These are phyloP conservation scores for Chromis chromis DNA, from an alignment of 2,797 vertebrate species.

Conservation along the genomic window DNA sequence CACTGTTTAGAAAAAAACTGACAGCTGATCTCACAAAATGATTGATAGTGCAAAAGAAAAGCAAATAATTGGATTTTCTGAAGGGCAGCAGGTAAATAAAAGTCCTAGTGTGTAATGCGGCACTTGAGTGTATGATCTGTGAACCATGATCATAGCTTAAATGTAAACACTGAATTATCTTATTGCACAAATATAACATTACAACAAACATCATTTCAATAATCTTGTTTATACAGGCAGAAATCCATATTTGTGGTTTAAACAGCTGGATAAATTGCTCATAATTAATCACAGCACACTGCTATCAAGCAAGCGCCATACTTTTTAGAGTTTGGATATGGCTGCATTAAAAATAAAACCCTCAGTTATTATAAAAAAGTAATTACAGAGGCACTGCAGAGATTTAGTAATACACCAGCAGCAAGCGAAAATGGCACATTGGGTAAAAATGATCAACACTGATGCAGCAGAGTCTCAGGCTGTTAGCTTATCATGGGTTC, in stretches of 20 bases:
- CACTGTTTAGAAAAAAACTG: conserved; percentile 48
- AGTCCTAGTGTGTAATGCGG: conserved; percentile 6
- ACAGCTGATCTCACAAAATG: conserved; percentile 48
- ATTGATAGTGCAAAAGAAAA: conserved; percentile 58
- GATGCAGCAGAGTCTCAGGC: neutral
- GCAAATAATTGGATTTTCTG: conserved; percentile 62
- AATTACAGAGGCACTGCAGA: neutral
- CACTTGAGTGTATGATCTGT: conserved; percentile 8
- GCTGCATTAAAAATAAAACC: conserved; percentile 2
- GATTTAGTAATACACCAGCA: neutral
- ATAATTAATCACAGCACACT: conserved; percentile 3
- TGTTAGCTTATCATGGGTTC: neutral
- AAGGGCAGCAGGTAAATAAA: conserved; percentile 39
- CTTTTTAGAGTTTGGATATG: neutral
- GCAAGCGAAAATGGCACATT: too few species aligned
- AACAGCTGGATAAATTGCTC: conserved; percentile 7
- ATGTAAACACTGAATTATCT: conserved; percentile 13
- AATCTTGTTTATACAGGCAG: neutral
- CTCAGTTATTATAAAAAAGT: neutral
- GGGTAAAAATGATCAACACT: neutral
- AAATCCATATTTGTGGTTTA: conserved; percentile 25
- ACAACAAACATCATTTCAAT: conserved; percentile 1
- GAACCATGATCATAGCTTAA: conserved; percentile 17
- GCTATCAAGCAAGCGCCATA: neutral
- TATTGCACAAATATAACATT: neutral